These are phyloP conservation scores for Plestiodon gilberti DNA, from an alignment of 2,113 vertebrate genomes.

Conservation along the genomic window DNA sequence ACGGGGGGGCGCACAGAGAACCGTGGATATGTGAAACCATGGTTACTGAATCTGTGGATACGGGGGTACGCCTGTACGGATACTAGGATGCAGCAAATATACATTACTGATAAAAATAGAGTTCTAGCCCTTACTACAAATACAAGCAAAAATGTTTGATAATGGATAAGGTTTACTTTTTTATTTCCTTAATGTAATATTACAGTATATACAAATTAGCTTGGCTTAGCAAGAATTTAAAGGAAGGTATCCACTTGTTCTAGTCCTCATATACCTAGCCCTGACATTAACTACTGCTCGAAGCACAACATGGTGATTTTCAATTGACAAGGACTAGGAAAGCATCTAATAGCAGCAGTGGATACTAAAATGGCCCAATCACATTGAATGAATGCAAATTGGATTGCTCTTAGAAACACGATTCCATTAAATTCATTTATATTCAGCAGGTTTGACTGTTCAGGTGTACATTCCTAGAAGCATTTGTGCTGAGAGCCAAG, in stretches of 20 bases:
- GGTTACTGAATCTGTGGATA: too few relatives aligned
- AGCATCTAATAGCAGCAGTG: background rate
- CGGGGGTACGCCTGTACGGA: too few relatives aligned
- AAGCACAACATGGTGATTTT: background rate
- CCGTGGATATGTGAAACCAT: too few relatives aligned
- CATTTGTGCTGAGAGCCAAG: background rate
- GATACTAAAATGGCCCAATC: background rate
- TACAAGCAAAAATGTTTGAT: too few relatives aligned
- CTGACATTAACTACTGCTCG: background rate
- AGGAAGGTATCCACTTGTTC: background rate
- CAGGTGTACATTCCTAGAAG: conserved; percentile 7
- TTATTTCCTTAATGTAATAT: too few relatives aligned
- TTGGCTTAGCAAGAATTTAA: background rate
- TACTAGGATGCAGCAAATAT: too few relatives aligned
- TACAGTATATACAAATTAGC: background rate
- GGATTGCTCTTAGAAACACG: background rate
- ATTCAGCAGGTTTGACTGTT: background rate
- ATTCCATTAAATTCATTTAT: background rate
- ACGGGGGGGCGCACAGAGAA: too few relatives aligned
- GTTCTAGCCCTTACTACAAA: too few relatives aligned
- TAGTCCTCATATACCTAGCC: background rate
- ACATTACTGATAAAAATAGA: too few relatives aligned
- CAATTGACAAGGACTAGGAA: background rate
- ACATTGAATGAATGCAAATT: background rate
- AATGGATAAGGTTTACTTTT: too few relatives aligned